Percentiles rank a stretch among this genome's conserved stretches.
phyloP scores from a whole-genome alignment of 2,888 invertebrate species.

The Plusia festucae region DNA sequence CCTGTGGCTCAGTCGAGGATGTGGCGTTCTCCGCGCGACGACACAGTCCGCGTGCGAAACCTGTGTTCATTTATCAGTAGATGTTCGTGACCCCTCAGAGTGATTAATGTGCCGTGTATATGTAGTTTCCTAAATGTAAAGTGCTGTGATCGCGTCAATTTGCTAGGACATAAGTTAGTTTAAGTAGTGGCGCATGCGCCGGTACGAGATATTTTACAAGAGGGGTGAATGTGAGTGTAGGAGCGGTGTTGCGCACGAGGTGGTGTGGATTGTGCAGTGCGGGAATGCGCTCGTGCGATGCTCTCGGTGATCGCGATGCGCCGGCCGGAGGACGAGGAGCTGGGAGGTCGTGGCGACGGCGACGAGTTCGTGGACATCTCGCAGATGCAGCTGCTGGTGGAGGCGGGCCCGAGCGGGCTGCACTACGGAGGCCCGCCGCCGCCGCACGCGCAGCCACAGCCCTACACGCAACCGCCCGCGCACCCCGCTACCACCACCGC shows the following conservation, averaged over 20 bases:
- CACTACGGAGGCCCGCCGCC: slow-evolving; percentile 85
- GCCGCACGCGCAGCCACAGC: slow-evolving; percentile 84
- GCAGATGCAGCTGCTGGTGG: slow-evolving; percentile 93
- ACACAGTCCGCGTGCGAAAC: slow-evolving; percentile 83
- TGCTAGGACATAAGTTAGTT: slow-evolving; percentile 76
- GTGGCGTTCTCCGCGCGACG: slow-evolving; percentile 86
- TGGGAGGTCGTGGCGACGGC: slow-evolving; percentile 85
- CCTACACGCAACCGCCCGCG: slow-evolving; percentile 73
- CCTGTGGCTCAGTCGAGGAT: slow-evolving; percentile 90
- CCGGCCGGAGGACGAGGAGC: slow-evolving; percentile 92
- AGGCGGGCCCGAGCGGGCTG: slow-evolving; percentile 88
- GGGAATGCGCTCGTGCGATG: slow-evolving; percentile 88
- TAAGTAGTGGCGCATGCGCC: slow-evolving; percentile 69
- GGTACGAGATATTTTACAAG: slow-evolving; percentile 51
- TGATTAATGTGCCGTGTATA: slow-evolving; percentile 75
- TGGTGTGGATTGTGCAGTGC: slow-evolving; percentile 77
- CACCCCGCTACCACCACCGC: slow-evolving; percentile 86
- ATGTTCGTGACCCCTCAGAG: slow-evolving; percentile 72
- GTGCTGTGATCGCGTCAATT: slow-evolving; percentile 87
- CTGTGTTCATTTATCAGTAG: slow-evolving; percentile 88
- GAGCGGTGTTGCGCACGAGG: slow-evolving; percentile 67
- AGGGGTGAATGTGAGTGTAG: slow-evolving; percentile 66
- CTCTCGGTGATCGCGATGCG: slow-evolving; percentile 93
- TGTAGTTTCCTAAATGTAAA: slow-evolving; percentile 77
- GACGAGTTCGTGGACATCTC: slow-evolving; percentile 96